Base-by-base conservation (phyloP, 1,140 invertebrate species). In the Drosophila suzukii region DNA sequence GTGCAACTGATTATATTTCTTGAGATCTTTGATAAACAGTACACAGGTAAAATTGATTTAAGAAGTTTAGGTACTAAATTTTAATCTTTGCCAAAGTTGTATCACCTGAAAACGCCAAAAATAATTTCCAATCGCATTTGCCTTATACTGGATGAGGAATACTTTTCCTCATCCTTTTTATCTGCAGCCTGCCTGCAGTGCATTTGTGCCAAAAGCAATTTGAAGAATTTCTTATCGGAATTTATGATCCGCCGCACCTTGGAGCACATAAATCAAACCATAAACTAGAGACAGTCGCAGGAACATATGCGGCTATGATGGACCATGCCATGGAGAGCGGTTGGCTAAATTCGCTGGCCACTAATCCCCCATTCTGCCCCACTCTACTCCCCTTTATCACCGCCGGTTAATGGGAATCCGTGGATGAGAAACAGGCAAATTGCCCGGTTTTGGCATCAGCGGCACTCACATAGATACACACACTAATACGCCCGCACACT, bases 241-340 rank as follows among this genome's bases (percentile, higher is more conserved):
- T 71, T 71, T 70, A 70, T 71, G 67, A 71, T 71, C 51, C 67
- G 47, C 65, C 65, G 53, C 51, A 58, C 65, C 65, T 71, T 50
- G 44, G 51, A 49, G 44, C 44, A n/a, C 51, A 72, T 72, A 72
- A 71, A 72, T 72, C 68, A 72, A 58, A 47, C 51, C 53, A 57
- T 71, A 58, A 71, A 41, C 50, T 71, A 71, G 44, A 49, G 65
- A 34, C 67, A 34, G 43, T 57, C 62, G 34, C 17, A 32, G 43
- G 65, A 71, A 41, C 67, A 49, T 71, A 57, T 72, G 68, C 49
- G 65, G 54, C 51, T 43, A 58, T 72, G 66, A 72, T 58, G 51
- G 51, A 72, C 68, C 44, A 36, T 5, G 8, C 68, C 36, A 20
- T 6, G n/a, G 53, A 32, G 53, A 58, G 53, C 32, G 30, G 65